Base-by-base conservation (phyloP, 92 coral and sea anemone species). In the Porites lobata region DNA sequence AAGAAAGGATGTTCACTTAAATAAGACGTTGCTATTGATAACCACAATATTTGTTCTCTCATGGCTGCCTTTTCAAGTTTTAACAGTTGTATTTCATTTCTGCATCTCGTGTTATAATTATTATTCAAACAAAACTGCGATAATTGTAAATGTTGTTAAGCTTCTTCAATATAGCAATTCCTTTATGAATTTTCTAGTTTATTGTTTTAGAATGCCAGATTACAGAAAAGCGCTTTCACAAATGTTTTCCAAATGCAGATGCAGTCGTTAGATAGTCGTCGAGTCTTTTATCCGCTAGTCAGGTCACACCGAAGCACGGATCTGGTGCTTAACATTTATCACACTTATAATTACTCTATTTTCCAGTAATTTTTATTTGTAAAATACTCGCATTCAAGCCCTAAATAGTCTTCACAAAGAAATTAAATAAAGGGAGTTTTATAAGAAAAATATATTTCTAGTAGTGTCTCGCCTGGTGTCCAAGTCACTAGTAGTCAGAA, bases 61-160 rank as follows among this genome's bases (percentile, higher is more conserved):
- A 3, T 82, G 86, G 78, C 18, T 82, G 77, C 86, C 86, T 24
- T 82, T 82, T 58, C 78, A 82, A 57, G 43, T 82, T 50, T 50
- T 71, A 8, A 47, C 18, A 1, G 57, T 57, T 57, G 69, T 70
- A 3, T 1, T 20, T 22, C 3, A 21, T 26, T 2, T 53, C 12
- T 75, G 59, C 15, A 12, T 9, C 20, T 70, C 75, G 47, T 70
- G 53, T 13, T 2, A 8, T 59, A 8, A 62, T 69, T 2, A 43
- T 38, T 0, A 18, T 12, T 9, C 1, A 9, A 22, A 1, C 14
- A 62, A 2, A 9, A 9, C 32, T 18, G 20, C 54, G n/a, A 2
- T 13, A 12, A 50, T 32, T 2, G n/a, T 43, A 0, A 19, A 24
- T 8, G 18, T 64, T 4, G 18, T 64, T 6, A 79, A 79, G 50